Evolutionary conservation across 2,113 vertebrate genomes (phyloP), one percentile per base, ranked within the genome.

Genomic region (Sardina pilchardus): DNA sequence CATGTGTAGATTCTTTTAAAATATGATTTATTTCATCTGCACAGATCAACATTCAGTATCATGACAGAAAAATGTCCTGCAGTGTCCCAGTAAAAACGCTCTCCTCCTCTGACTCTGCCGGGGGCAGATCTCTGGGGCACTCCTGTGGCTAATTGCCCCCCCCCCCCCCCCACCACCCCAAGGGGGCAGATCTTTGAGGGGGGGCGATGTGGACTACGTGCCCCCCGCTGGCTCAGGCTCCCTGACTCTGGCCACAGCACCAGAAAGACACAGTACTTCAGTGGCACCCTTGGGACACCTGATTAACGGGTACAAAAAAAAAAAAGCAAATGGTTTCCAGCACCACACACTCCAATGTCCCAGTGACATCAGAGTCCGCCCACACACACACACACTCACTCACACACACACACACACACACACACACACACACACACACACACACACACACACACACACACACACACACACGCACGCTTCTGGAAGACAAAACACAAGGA

Each of bases 301-400:
- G 63, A 67, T 67, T 78, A 34, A 39, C n/a, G 30, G 36, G 30
- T 78, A 78, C 14, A 36, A 75, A 50, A 78, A 34, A 34, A 75
- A 50, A 59, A 86, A 86, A 84, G 78, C 82, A 81, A 84, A 85
- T 78, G 87, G 87, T 83, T 86, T 83, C 89, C 87, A 53, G 89
- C 89, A 88, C 86, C 89, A 84, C 26, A 84, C 83, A 75, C 50
- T 83, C 53, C 21, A 78, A 34, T 14, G 36, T 36, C 30, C 71
- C 71, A 16, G 71, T 36, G 71, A 78, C 71, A 78, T 78, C 34
- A 78, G 19, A 36, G 4, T 16, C 26, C 30, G 2, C 75, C 42
- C 10, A 45, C 86, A 34, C 14, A 44, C 5, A 14, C n/a, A 36
- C 63, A 43, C n/a, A 30, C n/a, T n/a, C n/a, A n/a, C n/a, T n/a